Percentiles rank a stretch among this genome's conserved stretches.
Evolutionary conservation across 2,888 invertebrate species (phyloP).

Genomic region (Mylabris sibirica): DNA sequence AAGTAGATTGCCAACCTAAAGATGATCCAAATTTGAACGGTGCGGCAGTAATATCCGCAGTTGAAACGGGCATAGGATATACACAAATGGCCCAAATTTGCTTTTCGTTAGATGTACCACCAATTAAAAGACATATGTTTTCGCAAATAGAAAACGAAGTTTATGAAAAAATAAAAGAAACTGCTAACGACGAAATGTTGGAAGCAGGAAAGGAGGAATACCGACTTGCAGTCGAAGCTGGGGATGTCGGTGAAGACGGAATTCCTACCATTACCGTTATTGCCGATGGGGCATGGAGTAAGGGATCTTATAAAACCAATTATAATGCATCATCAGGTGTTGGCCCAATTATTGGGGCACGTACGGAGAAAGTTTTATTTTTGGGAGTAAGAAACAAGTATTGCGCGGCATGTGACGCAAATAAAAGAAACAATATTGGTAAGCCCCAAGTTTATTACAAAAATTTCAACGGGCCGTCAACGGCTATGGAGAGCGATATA

Average conservation of each 20-base stretch:
- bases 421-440: conserved; percentile 15
- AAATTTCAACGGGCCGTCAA: conserved; percentile 34
- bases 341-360: conserved; percentile 23
- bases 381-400: conserved; percentile 36
- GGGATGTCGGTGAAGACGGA: conserved; percentile 33
- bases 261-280: conserved; percentile 36
- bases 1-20: too few relatives aligned
- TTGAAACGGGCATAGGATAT: not conserved
- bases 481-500: conserved; percentile 33
- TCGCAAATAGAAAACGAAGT: not conserved
- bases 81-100: conserved; percentile 15
- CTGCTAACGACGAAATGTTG: conserved; percentile 11
- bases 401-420: conserved; percentile 20
- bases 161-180: conserved; percentile 13
- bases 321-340: conserved; percentile 23
- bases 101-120: conserved; percentile 17
- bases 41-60: too few relatives aligned
- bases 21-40: too few relatives aligned
- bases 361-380: conserved; percentile 31
- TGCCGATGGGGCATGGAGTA: conserved; percentile 29
- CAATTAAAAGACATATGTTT: not conserved
- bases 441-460: conserved; percentile 31
- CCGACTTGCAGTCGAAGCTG: conserved; percentile 31
- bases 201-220: conserved; percentile 23
- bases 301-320: conserved; percentile 32